Conservation (phyloP, 35 echinoderm and acorn worm species). For the Stichopus chloronotus region DNA sequence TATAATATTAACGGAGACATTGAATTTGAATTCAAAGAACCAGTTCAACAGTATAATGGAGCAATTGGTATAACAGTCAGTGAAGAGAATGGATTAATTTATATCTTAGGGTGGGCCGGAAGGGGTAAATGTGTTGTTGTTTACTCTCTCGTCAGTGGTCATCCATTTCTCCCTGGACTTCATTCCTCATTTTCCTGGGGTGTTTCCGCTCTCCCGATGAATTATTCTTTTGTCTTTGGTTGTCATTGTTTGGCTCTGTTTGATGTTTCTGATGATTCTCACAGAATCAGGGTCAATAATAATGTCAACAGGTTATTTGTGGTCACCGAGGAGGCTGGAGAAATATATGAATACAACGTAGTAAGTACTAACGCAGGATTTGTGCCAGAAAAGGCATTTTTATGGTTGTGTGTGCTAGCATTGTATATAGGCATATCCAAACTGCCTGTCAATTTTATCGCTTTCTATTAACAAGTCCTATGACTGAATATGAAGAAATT, state of each 20-base stretch:
- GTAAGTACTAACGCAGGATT: background rate
- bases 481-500: too few species aligned
- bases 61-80: background rate
- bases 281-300: slow-evolving; percentile 20
- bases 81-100: background rate
- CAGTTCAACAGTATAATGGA: background rate
- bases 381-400: too few species aligned
- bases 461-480: too few species aligned
- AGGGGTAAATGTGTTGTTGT: background rate
- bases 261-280: background rate
- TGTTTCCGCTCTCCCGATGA: too few species aligned
- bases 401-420: too few species aligned
- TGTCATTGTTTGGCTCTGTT: background rate
- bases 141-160: background rate
- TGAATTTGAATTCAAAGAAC: background rate
- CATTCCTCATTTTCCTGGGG: too few species aligned
- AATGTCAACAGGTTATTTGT: slow-evolving; percentile 12
- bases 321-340: background rate
- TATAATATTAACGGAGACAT: background rate
- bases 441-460: too few species aligned
- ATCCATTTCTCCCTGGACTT: background rate
- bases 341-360: slow-evolving; percentile 21
- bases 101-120: background rate
- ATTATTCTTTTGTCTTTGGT: background rate
- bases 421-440: too few species aligned